Evolutionary conservation across 2,888 invertebrate genomes (phyloP).

Genomic region (Cheilosia grossa): DNA sequence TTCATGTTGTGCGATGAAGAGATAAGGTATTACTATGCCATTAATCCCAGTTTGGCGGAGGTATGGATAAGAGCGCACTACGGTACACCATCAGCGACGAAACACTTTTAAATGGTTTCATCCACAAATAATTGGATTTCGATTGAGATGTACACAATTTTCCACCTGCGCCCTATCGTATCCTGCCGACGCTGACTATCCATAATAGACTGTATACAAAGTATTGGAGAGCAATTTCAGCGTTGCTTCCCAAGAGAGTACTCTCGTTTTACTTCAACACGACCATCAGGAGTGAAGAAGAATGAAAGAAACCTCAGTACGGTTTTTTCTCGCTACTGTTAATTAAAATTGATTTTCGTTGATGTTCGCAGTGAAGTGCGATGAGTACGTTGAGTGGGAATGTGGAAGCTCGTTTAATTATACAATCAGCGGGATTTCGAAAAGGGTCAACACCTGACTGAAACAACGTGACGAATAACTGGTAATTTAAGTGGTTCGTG

Average conservation of each 20-base stretch:
- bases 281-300: slow-evolving; percentile 11
- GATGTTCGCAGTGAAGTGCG: not conserved
- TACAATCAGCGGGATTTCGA: not conserved
- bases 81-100: slow-evolving; percentile 11
- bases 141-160: slow-evolving; percentile 70
- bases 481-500: not conserved
- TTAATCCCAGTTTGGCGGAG: slow-evolving; percentile 51
- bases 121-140: slow-evolving; percentile 72
- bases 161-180: slow-evolving; percentile 39
- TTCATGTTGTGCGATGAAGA: slow-evolving; percentile 39
- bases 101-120: slow-evolving; percentile 65
- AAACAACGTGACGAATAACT: not conserved
- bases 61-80: slow-evolving; percentile 10
- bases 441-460: not conserved
- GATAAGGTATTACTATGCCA: slow-evolving; percentile 52
- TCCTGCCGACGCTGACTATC: not conserved
- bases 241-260: not conserved
- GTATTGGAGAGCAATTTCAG: not conserved
- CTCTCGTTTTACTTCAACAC: slow-evolving; percentile 45
- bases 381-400: not conserved
- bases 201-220: not conserved
- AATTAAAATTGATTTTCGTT: slow-evolving; percentile 69
- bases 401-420: slow-evolving; percentile 19
- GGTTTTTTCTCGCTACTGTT: slow-evolving; percentile 28
- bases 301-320: not conserved